Conservation (phyloP, 2,113 vertebrate genomes). For the Sinocyclocheilus grahami region DNA sequence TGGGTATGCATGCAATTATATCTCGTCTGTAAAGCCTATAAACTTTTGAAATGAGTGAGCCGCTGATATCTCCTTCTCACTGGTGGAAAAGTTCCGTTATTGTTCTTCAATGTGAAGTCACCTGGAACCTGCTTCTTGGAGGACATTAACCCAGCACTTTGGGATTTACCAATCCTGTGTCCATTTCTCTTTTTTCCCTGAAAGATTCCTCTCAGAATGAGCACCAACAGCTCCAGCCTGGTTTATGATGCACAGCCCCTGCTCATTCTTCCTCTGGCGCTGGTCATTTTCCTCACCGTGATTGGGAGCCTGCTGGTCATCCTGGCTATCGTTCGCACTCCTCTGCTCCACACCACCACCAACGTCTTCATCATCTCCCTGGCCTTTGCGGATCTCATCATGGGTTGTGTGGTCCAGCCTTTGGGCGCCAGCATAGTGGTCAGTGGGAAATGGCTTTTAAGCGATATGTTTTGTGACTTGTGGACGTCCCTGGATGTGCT, state of each 20-base stretch:
- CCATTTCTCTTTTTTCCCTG: background rate
- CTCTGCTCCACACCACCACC: constrained; percentile 80
- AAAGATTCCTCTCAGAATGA: constrained; percentile 7
- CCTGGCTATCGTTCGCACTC: constrained; percentile 75
- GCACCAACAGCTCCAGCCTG: background rate
- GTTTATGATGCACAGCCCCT: constrained; percentile 6
- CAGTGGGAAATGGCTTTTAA: constrained; percentile 76
- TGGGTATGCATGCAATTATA: background rate
- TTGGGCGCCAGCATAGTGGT: constrained; percentile 75
- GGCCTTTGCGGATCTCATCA: constrained; percentile 81
- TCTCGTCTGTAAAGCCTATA: background rate
- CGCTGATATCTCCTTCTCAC: background rate
- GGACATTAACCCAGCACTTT: background rate
- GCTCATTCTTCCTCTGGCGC: constrained; percentile 63
- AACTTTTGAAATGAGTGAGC: background rate
- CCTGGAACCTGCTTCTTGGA: background rate
- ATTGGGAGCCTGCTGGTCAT: constrained; percentile 82
- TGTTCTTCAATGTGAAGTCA: background rate
- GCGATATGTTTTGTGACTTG: constrained; percentile 73
- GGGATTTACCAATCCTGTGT: background rate
- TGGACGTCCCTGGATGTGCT: constrained; percentile 86
- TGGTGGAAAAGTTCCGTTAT: background rate
- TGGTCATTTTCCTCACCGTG: constrained; percentile 74
- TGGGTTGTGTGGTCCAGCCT: constrained; percentile 82
- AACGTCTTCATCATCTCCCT: constrained; percentile 84